phyloP scores from a whole-genome alignment of 2,888 invertebrate genomes.

The Lutraria lutraria region DNA sequence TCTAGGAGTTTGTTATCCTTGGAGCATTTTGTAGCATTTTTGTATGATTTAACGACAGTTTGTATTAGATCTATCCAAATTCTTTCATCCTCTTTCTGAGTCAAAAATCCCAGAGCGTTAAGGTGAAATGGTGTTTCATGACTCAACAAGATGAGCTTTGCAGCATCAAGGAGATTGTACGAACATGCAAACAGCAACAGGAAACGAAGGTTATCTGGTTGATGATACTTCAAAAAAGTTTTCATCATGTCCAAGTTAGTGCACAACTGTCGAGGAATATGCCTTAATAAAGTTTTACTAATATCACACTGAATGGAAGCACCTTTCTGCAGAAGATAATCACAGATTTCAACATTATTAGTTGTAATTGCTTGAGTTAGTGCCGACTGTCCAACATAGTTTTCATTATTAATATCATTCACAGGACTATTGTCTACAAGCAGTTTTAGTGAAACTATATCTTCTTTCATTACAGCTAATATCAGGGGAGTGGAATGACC shows the following conservation, averaged over 20 bases:
- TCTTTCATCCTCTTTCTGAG: conserved; percentile 34
- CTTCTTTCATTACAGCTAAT: conserved; percentile 27
- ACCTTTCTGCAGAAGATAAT: conserved; percentile 39
- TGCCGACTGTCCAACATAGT: conserved; percentile 52
- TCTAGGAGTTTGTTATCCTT: conserved; percentile 47
- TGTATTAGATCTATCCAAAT: conserved; percentile 44
- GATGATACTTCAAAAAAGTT: conserved; percentile 28
- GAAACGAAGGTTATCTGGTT: conserved; percentile 35
- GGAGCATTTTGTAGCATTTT: conserved; percentile 49
- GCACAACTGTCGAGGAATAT: conserved; percentile 35
- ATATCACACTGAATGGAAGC: conserved; percentile 44
- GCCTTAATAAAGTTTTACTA: conserved; percentile 34
- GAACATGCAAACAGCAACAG: conserved; percentile 54
- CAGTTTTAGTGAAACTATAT: conserved; percentile 40
- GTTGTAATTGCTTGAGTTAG: conserved; percentile 41
- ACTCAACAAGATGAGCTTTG: conserved; percentile 39
- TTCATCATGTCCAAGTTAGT: conserved; percentile 42
- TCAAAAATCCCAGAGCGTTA: conserved; percentile 52
- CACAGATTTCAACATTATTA: conserved; percentile 32
- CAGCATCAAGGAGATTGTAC: conserved; percentile 43
- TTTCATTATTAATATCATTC: conserved; percentile 47
- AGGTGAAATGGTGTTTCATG: conserved; percentile 49
- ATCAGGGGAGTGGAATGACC: conserved; percentile 50
- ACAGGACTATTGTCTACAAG: conserved; percentile 6
- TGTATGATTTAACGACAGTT: conserved; percentile 42